A percentile compares a stretch with the other conserved stretches of the same genome.
phyloP scores from a whole-genome alignment of 2,888 invertebrate species.

The Petrolisthes cinctipes region DNA sequence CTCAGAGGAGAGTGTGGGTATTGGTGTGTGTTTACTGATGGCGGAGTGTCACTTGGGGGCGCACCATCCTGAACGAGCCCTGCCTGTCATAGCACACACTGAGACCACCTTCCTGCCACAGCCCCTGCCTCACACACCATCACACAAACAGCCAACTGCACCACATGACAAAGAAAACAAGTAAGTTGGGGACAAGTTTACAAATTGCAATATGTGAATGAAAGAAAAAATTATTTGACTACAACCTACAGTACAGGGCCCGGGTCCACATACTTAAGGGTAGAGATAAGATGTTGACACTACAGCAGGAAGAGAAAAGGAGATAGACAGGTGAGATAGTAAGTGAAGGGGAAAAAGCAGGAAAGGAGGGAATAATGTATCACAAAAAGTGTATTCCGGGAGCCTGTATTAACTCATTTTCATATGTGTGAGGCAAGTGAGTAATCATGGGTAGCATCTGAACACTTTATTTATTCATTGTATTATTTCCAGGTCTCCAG shows the following conservation, averaged over 20 bases:
- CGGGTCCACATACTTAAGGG: neutral
- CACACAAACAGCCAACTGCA: slow-evolving; percentile 55
- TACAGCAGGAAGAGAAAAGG: neutral
- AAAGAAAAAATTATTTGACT: neutral
- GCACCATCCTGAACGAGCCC: slow-evolving; percentile 53
- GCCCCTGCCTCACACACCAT: slow-evolving; percentile 61
- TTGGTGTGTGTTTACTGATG: slow-evolving; percentile 60
- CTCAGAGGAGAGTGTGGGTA: slow-evolving; percentile 63
- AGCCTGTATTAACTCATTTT: neutral
- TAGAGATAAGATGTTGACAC: neutral
- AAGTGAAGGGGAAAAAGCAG: no score
- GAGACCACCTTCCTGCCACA: slow-evolving; percentile 63
- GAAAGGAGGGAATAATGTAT: neutral
- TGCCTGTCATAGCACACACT: slow-evolving; percentile 56
- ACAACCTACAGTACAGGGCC: neutral
- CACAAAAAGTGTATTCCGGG: neutral
- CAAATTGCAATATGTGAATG: neutral
- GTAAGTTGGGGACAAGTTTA: slow-evolving; percentile 25
- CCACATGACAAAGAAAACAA: slow-evolving; percentile 55
- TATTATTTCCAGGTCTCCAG: slow-evolving; percentile 48
- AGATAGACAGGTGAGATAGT: neutral
- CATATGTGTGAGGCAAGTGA: neutral
- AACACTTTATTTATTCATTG: neutral
- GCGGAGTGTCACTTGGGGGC: slow-evolving; percentile 52
- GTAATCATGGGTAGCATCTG: neutral